Evolutionary conservation across 2,113 vertebrate genomes (phyloP).

Genomic region (Garra rufa): DNA sequence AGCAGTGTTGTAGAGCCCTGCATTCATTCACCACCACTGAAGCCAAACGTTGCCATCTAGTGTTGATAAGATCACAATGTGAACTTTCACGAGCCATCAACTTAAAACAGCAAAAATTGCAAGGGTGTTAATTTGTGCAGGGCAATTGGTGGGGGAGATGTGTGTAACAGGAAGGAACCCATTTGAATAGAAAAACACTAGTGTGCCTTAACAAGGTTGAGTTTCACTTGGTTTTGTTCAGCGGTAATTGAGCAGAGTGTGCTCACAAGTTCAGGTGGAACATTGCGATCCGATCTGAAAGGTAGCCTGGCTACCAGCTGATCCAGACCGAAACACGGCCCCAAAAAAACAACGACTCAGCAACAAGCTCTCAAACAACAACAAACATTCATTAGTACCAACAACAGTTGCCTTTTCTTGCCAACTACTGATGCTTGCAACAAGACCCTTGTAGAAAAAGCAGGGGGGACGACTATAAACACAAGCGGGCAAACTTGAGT

Average conservation of each 20-base stretch:
- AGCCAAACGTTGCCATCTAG: constrained; percentile 84
- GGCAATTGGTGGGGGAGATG: constrained; percentile 32
- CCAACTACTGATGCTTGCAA: constrained; percentile 50
- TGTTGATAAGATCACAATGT: constrained; percentile 67
- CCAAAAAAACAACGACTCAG: constrained; percentile 52
- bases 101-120: constrained; percentile 31
- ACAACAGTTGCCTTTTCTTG: constrained; percentile 48
- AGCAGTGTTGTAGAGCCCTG: constrained; percentile 28
- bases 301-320: constrained; percentile 55
- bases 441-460: constrained; percentile 30
- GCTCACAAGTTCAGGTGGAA: constrained; percentile 58
- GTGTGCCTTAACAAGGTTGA: constrained; percentile 66
- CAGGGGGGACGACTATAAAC: constrained; percentile 22
- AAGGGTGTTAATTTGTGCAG: constrained; percentile 56
- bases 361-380: constrained; percentile 56
- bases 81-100: constrained; percentile 4
- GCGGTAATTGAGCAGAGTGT: constrained; percentile 59
- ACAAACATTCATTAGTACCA: constrained; percentile 55
- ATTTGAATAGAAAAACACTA: constrained; percentile 69
- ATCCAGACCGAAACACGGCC: constrained; percentile 49
- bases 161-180: constrained; percentile 59
- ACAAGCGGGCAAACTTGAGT: background rate
- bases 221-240: constrained; percentile 67
- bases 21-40: constrained; percentile 22
- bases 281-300: constrained; percentile 57